Conservation (phyloP, 2,113 vertebrate species). For the Spea multiplicata region DNA sequence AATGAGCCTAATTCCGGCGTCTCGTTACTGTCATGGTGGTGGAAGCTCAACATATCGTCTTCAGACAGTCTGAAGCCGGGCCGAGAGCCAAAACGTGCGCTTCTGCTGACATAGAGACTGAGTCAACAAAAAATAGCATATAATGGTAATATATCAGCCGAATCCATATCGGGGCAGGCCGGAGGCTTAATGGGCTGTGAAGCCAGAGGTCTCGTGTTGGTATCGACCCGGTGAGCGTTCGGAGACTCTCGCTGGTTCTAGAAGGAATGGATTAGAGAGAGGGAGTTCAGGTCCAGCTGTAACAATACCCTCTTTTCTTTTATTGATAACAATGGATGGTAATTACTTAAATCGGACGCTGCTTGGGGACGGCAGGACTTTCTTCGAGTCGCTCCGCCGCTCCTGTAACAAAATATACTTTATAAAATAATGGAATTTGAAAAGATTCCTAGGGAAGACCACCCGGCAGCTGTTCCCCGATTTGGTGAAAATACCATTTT, state of each 20-base stretch:
- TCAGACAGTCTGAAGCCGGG: slow-evolving; percentile 84
- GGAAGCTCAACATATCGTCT: slow-evolving; percentile 83
- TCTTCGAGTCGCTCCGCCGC: background rate
- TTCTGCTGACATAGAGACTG: slow-evolving; percentile 92
- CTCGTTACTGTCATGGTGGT: slow-evolving; percentile 91
- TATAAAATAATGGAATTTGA: slow-evolving; percentile 8
- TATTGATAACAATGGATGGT: slow-evolving; percentile 51
- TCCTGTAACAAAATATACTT: background rate
- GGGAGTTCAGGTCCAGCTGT: slow-evolving; percentile 56
- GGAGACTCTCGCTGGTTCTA: slow-evolving; percentile 58
- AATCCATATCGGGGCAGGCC: slow-evolving; percentile 72
- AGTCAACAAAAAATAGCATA: slow-evolving; percentile 84
- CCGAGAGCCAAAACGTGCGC: slow-evolving; percentile 77
- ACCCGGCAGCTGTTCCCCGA: background rate
- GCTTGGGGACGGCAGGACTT: background rate
- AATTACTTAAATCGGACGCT: slow-evolving; percentile 68
- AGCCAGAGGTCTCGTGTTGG: slow-evolving; percentile 65
- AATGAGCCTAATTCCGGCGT: slow-evolving; percentile 92
- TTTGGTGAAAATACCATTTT: background rate
- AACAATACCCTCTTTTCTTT: slow-evolving; percentile 66
- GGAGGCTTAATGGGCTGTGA: slow-evolving; percentile 77
- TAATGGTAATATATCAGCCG: slow-evolving; percentile 79
- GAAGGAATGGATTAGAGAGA: slow-evolving; percentile 65
- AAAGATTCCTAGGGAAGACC: slow-evolving; percentile 6
- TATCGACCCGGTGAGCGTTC: slow-evolving; percentile 67